Base-by-base conservation (phyloP, 2,797 vertebrate genomes). In the Gymnoscopelus braueri region DNA sequence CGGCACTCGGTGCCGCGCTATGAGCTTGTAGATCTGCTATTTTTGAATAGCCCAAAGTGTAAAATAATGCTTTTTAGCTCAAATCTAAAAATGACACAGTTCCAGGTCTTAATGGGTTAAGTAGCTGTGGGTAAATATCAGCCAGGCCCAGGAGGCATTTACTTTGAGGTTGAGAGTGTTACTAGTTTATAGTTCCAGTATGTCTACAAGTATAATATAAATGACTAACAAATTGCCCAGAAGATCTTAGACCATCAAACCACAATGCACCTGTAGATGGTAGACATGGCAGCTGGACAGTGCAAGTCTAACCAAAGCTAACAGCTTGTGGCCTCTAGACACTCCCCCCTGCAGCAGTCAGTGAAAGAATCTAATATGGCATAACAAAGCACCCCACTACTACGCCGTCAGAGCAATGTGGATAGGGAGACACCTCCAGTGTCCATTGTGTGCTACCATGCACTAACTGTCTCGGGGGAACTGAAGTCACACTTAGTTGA, bases 371-470 rank as follows among this genome's bases (percentile, higher is more conserved):
- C 76, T 80, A 87, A 87, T 87, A 84, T 78, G 84, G 82, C 84
- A 81, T 78, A 90, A 89, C 85, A 83, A 89, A 91, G 87, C 82
- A 80, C 74, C 62, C 67, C 69, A 75, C 67, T 61, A 8, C 39
- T 44, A 71, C 49, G 60, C 69, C 66, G 65, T 35, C 71, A 61
- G 66, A 83, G 75, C 49, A 23, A 67, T 53, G 79, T 48, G 76
- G 80, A 72, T 60, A 62, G 71, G 63, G 71, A n/a, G 75, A 82
- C 79, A 81, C 78, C 74, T 84, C 82, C 68, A 69, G 71, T 72
- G 63, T 65, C 85, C 85, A 87, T 89, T 88, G 87, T 91, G 80
- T 69, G 85, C 83, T 83, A 56, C 59, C 73, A 84, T 89, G 88
- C 85, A 82, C 80, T 39, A 81, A 72, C 83, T 67, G 79, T 89